Conservation (phyloP, 2,888 invertebrate genomes). For the Noctua fimbriata region DNA sequence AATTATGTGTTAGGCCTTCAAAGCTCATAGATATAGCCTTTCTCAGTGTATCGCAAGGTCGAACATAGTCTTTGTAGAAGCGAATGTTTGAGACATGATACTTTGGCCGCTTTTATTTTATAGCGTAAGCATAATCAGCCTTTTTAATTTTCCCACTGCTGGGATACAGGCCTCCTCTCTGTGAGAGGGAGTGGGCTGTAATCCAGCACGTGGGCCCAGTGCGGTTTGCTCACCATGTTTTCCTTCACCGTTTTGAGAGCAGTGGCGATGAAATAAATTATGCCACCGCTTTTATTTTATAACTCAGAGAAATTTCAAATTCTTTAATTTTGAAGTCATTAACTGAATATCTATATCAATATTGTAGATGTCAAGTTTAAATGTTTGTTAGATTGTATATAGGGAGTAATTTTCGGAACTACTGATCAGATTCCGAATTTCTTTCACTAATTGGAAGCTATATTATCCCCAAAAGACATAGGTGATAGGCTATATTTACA, state of each 20-base stretch:
- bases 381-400: neutral
- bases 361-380: neutral
- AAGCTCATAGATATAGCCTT: neutral
- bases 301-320: neutral
- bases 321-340: neutral
- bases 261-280: too few species aligned
- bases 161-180: too few species aligned
- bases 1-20: slow-evolving; percentile 9
- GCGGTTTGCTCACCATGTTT: too few species aligned
- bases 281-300: neutral
- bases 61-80: neutral
- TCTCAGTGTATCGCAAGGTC: too few species aligned
- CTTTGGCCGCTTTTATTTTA: neutral
- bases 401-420: neutral
- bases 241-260: too few species aligned
- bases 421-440: neutral
- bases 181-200: too few species aligned
- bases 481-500: neutral
- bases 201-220: too few species aligned
- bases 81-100: neutral
- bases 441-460: neutral
- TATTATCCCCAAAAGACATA: neutral
- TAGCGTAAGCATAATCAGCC: too few species aligned
- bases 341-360: too few species aligned
- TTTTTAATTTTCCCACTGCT: too few species aligned